Conservation (phyloP, 2,797 vertebrate species). For the Tamandua tetradactyla region DNA sequence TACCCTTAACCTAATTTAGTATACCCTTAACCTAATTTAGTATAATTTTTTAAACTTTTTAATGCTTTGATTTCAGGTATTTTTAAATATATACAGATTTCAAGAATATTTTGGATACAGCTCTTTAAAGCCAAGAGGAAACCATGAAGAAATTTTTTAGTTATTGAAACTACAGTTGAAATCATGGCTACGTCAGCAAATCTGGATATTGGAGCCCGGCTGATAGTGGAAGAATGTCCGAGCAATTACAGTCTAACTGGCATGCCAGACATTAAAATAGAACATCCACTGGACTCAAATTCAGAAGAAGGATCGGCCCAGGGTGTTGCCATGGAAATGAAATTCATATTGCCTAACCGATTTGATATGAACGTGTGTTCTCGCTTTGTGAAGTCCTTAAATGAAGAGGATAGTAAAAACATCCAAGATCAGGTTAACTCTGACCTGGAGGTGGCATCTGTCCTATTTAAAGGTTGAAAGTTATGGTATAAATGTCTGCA, state of each 20-base stretch:
- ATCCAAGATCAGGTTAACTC: constrained; percentile 99
- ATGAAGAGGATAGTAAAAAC: constrained; percentile 99
- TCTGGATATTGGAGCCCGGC: constrained; percentile 82
- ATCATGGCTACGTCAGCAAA: constrained; percentile 83
- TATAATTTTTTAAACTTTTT: constrained; percentile 19
- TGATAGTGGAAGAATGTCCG: constrained; percentile 91
- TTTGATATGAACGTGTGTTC: constrained; percentile 99
- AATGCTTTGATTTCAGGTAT: constrained; percentile 68
- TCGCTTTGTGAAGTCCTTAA: constrained; percentile 97
- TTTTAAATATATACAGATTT: background rate
- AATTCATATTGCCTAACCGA: constrained; percentile 97
- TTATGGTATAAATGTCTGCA: constrained; percentile 76
- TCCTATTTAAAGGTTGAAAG: constrained; percentile 96
- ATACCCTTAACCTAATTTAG: background rate
- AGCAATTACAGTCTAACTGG: constrained; percentile 90
- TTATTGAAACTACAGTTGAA: constrained; percentile 47
- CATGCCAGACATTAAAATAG: constrained; percentile 93
- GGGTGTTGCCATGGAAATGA: constrained; percentile 96
- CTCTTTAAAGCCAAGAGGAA: constrained; percentile 38
- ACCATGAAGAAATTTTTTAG: constrained; percentile 65
- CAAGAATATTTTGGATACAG: background rate
- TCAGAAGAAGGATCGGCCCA: constrained; percentile 89
- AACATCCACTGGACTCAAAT: constrained; percentile 88
- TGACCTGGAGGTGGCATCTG: constrained; percentile 98
- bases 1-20: constrained; percentile 10